Conservation (phyloP, 2,113 vertebrate genomes). For the Syngnathus scovelli region DNA sequence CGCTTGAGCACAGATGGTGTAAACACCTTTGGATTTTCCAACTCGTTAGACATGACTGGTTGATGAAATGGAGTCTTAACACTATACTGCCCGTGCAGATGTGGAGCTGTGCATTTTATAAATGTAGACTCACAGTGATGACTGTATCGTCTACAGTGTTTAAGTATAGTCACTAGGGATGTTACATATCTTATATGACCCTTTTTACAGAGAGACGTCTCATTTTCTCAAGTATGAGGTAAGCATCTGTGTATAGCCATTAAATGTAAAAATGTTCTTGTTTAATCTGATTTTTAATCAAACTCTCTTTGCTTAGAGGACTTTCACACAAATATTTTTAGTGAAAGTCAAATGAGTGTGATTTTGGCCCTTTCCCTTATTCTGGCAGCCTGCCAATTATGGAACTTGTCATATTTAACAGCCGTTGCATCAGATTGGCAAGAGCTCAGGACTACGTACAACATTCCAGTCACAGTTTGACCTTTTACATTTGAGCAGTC, state of each 20-base stretch:
- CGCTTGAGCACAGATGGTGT: conserved; percentile 70
- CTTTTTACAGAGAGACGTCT: neutral
- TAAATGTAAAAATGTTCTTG: conserved; percentile 18
- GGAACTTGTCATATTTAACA: conserved; percentile 38
- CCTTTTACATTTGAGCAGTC: conserved; percentile 38
- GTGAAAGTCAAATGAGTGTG: neutral
- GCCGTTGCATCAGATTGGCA: conserved; percentile 24
- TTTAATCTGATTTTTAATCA: neutral
- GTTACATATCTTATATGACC: conserved; percentile 12
- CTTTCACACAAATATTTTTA: neutral
- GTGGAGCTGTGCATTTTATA: conserved; percentile 47
- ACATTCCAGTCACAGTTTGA: conserved; percentile 45
- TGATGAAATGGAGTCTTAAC: conserved; percentile 73
- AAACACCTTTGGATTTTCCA: conserved; percentile 68
- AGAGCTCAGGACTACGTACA: conserved; percentile 34
- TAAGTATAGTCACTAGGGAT: conserved; percentile 8
- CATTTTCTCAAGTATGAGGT: neutral
- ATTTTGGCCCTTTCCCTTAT: neutral
- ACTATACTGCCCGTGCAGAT: conserved; percentile 62
- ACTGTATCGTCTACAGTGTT: conserved; percentile 3
- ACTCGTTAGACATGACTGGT: conserved; percentile 74
- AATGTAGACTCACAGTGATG: conserved; percentile 22
- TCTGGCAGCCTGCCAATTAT: conserved; percentile 16
- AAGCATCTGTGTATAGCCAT: conserved; percentile 4
- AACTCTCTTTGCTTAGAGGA: neutral